phyloP scores from a whole-genome alignment of 2,888 invertebrate genomes.

The Limenitis arthemis region DNA sequence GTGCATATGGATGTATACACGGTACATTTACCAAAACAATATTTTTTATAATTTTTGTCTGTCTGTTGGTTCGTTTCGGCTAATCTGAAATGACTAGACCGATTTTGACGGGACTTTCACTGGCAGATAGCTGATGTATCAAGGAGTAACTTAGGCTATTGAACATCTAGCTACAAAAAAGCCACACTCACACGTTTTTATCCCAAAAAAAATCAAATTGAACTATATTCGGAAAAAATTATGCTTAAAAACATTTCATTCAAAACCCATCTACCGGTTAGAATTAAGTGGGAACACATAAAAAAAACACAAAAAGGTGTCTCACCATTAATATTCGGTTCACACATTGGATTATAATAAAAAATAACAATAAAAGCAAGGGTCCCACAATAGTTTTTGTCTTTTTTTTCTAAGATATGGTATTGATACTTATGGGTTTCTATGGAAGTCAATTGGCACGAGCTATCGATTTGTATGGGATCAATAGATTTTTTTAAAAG shows the following conservation, averaged over 20 bases:
- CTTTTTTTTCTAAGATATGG: conserved; percentile 11
- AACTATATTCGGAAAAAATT: conserved; percentile 29
- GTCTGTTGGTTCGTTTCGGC: too few relatives aligned
- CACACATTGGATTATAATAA: conserved; percentile 41
- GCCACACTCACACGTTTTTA: conserved; percentile 38
- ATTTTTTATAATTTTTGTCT: too few relatives aligned
- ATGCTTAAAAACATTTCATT: conserved; percentile 38
- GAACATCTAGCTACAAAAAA: not conserved
- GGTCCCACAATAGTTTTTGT: conserved; percentile 13
- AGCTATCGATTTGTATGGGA: conserved; percentile 17
- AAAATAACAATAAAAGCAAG: conserved; percentile 26
- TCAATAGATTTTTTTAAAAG: conserved; percentile 1
- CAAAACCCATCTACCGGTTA: conserved; percentile 41
- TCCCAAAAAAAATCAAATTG: conserved; percentile 13
- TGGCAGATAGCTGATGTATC: too few relatives aligned
- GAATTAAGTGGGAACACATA: conserved; percentile 43
- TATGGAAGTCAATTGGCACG: conserved; percentile 15
- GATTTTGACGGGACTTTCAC: too few relatives aligned
- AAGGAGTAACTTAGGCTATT: too few relatives aligned
- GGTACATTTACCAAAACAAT: too few relatives aligned
- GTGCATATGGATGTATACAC: too few relatives aligned
- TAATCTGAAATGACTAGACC: too few relatives aligned
- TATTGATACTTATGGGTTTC: conserved; percentile 12
- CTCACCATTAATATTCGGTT: conserved; percentile 41
- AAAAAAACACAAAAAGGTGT: conserved; percentile 33